Conservation (phyloP, 2,797 vertebrate genomes). For the Diceros bicornis region DNA sequence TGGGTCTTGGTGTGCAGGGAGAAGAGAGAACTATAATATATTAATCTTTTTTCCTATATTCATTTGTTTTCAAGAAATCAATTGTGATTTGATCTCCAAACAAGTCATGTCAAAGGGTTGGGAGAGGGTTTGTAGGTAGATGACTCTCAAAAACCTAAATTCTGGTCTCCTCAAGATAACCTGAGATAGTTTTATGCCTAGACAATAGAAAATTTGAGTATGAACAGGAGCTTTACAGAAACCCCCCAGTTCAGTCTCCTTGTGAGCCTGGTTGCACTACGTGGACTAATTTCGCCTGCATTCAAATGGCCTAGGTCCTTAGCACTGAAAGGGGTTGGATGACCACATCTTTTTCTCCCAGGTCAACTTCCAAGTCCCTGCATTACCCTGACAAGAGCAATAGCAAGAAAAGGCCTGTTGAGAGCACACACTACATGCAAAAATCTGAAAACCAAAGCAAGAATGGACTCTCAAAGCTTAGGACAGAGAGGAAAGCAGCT, state of each 20-base stretch:
- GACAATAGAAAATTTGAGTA: rapidly evolving
- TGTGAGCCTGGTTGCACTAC: background rate
- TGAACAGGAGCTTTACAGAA: background rate
- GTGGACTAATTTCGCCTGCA: background rate
- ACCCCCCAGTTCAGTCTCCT: background rate
- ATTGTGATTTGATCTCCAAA: background rate
- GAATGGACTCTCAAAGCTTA: background rate
- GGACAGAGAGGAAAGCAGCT: background rate
- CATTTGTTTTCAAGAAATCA: background rate
- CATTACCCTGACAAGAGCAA: background rate
- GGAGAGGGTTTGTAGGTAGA: background rate
- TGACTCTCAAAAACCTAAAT: background rate
- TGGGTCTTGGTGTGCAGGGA: background rate
- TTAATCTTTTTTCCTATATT: background rate
- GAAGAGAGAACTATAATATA: background rate
- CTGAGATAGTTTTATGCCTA: background rate
- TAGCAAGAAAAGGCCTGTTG: background rate
- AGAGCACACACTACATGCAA: background rate
- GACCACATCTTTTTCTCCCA: background rate
- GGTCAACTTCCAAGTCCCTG: background rate
- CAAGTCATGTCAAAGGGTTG: background rate
- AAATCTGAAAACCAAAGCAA: background rate
- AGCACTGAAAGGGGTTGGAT: rapidly evolving
- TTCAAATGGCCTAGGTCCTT: background rate
- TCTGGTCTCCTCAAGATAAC: background rate